These are phyloP conservation scores for Caenorhabditis virilis DNA, from an alignment of 2,888 invertebrate genomes.

Conservation along the genomic window DNA sequence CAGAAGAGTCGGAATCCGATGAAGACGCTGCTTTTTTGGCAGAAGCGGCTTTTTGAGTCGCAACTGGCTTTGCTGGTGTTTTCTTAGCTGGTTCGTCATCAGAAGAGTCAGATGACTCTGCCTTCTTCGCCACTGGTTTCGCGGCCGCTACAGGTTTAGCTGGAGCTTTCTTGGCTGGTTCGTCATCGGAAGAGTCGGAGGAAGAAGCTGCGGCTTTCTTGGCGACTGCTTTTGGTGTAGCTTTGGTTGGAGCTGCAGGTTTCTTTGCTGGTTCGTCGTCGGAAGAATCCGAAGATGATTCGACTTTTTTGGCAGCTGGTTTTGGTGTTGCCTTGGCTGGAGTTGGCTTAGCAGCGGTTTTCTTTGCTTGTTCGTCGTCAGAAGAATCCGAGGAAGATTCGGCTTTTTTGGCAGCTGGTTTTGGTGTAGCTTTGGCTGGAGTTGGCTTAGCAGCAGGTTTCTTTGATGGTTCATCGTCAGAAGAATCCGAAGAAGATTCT, in stretches of 20 bases:
- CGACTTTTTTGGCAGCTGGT: conserved; percentile 17
- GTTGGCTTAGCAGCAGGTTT: conserved; percentile 41
- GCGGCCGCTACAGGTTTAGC: conserved; percentile 4
- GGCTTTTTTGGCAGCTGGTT: conserved; percentile 38
- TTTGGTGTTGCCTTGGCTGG: conserved; percentile 14
- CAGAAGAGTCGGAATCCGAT: conserved; percentile 5
- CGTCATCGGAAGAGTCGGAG: conserved; percentile 25
- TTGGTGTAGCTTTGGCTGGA: conserved; percentile 12
- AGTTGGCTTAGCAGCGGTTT: conserved; percentile 21
- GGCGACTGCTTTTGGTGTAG: conserved; percentile 14
- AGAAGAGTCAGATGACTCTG: conserved; percentile 7
- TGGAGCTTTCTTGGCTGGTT: conserved; percentile 12
- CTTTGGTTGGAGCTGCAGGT: conserved; percentile 14
- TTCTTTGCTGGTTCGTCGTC: conserved; percentile 21
- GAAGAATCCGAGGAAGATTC: conserved; percentile 36
- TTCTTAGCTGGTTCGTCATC: conserved; percentile 9
- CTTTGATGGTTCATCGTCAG: conserved; percentile 47
- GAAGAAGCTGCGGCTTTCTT: conserved; percentile 32
- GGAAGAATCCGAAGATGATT: conserved; percentile 21
- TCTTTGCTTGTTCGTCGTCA: no score
- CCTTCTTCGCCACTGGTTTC: conserved; percentile 25
- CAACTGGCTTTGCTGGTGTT: conserved; percentile 10
- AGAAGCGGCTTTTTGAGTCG: conserved; percentile 6
- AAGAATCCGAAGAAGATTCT: conserved; percentile 27
- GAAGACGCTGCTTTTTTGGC: conserved; percentile 20